These are phyloP conservation scores for Halictus rubicundus DNA, from an alignment of 1,140 invertebrate species.

Conservation along the genomic window DNA sequence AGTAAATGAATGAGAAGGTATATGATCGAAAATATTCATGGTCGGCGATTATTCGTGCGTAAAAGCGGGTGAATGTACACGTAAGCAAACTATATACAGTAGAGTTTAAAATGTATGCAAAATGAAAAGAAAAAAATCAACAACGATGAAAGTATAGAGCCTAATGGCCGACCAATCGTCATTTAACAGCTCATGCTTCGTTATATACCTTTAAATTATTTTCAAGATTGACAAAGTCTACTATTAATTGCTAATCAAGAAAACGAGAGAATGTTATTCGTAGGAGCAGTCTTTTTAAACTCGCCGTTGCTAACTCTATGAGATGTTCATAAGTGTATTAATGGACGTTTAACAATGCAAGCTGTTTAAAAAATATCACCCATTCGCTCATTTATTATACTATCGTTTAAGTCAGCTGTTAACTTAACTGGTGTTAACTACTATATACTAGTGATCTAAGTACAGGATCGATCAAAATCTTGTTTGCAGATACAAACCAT, in stretches of 20 bases:
- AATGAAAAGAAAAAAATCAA: conserved; percentile 1
- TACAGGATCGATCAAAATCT: background rate
- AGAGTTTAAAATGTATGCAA: background rate
- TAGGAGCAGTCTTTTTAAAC: conserved; percentile 38
- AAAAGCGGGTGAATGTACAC: background rate
- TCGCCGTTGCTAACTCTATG: background rate
- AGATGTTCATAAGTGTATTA: background rate
- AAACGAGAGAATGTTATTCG: conserved; percentile 1
- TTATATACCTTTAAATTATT: conserved; percentile 6
- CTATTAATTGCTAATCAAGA: background rate
- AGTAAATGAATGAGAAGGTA: conserved; percentile 50
- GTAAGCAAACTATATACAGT: background rate
- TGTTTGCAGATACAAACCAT: background rate
- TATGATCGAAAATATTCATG: conserved; percentile 49
- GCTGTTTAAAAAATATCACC: conserved; percentile 9
- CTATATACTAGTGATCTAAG: background rate
- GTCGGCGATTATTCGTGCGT: conserved; percentile 37
- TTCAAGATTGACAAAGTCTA: background rate
- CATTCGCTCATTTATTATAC: background rate
- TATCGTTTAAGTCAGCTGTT: no score
- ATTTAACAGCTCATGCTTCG: conserved; percentile 3
- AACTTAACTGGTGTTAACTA: no score
- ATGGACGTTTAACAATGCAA: conserved; percentile 3
- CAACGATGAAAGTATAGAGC: background rate
- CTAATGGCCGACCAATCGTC: conserved; percentile 59